phyloP scores from a whole-genome alignment of 2,113 vertebrate genomes.

The Synodontis membranacea region DNA sequence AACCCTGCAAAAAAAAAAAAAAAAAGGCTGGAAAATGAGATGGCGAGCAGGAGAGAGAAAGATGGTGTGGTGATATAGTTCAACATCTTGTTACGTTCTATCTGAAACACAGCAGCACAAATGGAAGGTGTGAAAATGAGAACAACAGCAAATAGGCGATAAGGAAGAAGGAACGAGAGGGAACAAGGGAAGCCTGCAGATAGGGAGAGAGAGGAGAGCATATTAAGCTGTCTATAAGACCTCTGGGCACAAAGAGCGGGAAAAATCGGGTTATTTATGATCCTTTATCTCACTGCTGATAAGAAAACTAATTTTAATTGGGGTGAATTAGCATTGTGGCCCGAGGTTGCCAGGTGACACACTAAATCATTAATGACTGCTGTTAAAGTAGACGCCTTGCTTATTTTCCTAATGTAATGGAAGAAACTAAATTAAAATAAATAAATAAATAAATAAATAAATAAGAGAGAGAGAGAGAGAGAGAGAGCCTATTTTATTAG shows the following conservation, averaged over 20 bases:
- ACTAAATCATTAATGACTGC: slow-evolving; percentile 52
- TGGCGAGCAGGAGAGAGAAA: slow-evolving; percentile 36
- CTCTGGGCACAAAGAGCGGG: slow-evolving; percentile 30
- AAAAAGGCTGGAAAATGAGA: neutral
- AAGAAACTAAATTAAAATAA: neutral
- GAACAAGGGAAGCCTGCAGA: neutral
- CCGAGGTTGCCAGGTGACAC: slow-evolving; percentile 43
- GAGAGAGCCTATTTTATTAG: neutral
- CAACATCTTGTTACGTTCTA: neutral
- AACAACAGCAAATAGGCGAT: slow-evolving; percentile 6
- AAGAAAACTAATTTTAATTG: slow-evolving; percentile 59
- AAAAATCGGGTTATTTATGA: slow-evolving; percentile 59
- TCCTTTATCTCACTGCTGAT: slow-evolving; percentile 56
- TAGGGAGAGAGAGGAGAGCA: slow-evolving; percentile 27
- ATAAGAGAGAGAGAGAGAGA: no score
- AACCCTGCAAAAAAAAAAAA: neutral
- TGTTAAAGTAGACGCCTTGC: slow-evolving; percentile 12
- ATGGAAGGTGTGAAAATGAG: neutral
- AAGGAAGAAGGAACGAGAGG: neutral
- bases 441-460: no score
- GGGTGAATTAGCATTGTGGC: slow-evolving; percentile 54
- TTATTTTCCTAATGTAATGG: slow-evolving; percentile 28
- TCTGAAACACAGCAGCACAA: slow-evolving; percentile 8
- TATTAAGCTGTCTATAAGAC: slow-evolving; percentile 52
- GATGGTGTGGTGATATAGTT: neutral